phyloP scores from a whole-genome alignment of 1,140 invertebrate genomes.

The Zaprionus davidi region DNA sequence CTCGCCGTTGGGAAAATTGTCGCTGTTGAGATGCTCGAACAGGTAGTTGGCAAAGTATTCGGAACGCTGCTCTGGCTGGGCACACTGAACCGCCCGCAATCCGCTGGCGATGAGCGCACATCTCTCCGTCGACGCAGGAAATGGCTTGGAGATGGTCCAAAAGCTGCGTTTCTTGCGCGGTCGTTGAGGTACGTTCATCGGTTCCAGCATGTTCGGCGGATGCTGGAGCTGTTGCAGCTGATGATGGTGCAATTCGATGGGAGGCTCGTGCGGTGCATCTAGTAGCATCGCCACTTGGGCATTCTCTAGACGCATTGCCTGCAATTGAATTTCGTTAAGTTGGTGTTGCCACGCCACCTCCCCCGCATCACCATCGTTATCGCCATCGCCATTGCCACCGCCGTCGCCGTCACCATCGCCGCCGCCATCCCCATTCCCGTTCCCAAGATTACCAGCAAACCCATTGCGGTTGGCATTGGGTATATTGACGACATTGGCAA shows the following conservation, averaged over 20 bases:
- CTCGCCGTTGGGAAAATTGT: conserved; percentile 65
- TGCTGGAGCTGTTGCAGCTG: no score
- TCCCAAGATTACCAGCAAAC: background rate
- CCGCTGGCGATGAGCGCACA: conserved; percentile 50
- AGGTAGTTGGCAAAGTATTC: conserved; percentile 66
- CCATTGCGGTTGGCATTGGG: conserved; percentile 4
- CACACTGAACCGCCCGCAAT: conserved; percentile 37
- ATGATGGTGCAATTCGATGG: conserved; percentile 31
- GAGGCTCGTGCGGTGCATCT: conserved; percentile 63
- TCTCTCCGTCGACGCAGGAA: conserved; percentile 42
- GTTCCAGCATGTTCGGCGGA: conserved; percentile 5
- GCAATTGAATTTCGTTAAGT: conserved; percentile 27
- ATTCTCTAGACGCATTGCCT: conserved; percentile 30
- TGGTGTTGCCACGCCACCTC: conserved; percentile 16
- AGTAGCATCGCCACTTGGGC: conserved; percentile 40
- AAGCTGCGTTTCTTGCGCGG: conserved; percentile 61
- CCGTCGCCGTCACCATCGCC: background rate
- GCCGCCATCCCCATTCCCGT: conserved; percentile 11
- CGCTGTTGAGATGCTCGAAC: conserved; percentile 59
- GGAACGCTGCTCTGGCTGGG: conserved; percentile 38
- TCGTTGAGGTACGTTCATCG: conserved; percentile 14
- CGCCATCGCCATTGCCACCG: background rate
- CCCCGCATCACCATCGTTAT: background rate
- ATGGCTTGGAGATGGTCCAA: conserved; percentile 48
- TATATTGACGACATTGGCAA: conserved; percentile 22